Percentiles rank a stretch among this genome's conserved stretches.
These are phyloP conservation scores for Macrochelys suwanniensis DNA, from an alignment of 2,797 vertebrate species.

Conservation along the genomic window DNA sequence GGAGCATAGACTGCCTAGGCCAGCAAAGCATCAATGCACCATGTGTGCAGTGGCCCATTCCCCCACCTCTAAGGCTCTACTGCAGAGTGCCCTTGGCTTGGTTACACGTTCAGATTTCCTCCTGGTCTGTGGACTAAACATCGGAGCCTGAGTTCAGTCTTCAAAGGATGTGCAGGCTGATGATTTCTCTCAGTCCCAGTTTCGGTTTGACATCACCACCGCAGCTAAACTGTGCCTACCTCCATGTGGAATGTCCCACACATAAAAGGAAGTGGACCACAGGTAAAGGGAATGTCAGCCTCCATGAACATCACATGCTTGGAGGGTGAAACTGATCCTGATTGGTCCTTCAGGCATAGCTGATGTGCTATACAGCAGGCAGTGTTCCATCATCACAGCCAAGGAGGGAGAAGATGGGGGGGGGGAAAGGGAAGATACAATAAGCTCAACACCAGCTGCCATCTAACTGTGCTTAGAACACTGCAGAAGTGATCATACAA, in stretches of 20 bases:
- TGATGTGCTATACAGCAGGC: background rate
- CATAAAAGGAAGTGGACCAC: background rate
- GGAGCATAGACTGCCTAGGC: background rate
- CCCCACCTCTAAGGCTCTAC: background rate
- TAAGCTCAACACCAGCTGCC: background rate
- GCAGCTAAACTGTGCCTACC: background rate
- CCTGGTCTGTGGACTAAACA: background rate
- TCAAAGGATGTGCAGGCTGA: background rate
- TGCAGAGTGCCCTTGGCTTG: background rate
- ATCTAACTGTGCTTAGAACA: background rate
- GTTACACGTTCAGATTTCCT: background rate
- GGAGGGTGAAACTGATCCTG: background rate
- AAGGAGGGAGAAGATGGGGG: background rate
- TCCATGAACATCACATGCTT: background rate
- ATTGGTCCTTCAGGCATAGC: background rate
- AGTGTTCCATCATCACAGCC: background rate
- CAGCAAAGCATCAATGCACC: background rate
- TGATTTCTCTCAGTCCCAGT: background rate
- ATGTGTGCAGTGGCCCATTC: background rate
- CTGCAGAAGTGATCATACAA: background rate
- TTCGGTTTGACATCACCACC: background rate
- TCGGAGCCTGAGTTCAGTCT: background rate
- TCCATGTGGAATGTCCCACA: no score
- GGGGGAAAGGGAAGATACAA: background rate
- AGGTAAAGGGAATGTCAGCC: background rate